phyloP scores from a whole-genome alignment of 2,888 invertebrate species.

The Scaptomyza polygonia region DNA sequence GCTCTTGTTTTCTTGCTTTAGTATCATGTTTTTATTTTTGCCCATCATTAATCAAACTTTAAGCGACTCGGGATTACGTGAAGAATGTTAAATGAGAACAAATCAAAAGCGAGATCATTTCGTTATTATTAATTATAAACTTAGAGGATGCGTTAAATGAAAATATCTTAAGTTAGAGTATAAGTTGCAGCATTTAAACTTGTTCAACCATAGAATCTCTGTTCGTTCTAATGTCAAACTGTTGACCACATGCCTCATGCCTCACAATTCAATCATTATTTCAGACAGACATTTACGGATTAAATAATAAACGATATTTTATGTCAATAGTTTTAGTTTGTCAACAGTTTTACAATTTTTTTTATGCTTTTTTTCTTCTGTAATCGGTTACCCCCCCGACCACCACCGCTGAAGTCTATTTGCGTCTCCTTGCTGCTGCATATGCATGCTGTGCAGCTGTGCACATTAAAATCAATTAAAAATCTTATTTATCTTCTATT shows the following conservation, averaged over 20 bases:
- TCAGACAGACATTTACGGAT: conserved; percentile 41
- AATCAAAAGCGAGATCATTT: too few species aligned
- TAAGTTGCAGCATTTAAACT: conserved; percentile 14
- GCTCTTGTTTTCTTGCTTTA: conserved; percentile 2
- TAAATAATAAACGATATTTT: conserved; percentile 64
- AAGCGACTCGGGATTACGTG: not conserved
- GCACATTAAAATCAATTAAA: conserved; percentile 78
- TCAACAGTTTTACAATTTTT: conserved; percentile 58
- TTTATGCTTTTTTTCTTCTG: conserved; percentile 21
- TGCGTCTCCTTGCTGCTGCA: conserved; percentile 6
- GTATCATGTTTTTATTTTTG: not conserved
- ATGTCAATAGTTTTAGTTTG: conserved; percentile 67
- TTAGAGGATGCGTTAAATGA: too few species aligned
- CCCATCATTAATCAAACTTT: conserved; percentile 1
- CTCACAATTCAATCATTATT: conserved; percentile 52
- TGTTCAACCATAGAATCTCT: conserved; percentile 18
- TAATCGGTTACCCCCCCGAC: not conserved
- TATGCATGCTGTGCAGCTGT: conserved; percentile 68
- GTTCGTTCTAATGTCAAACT: conserved; percentile 21
- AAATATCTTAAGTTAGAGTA: not conserved
- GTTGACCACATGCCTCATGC: conserved; percentile 40
- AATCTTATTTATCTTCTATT: conserved; percentile 72
- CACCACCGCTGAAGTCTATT: not conserved
- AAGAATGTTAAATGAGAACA: conserved; percentile 2
- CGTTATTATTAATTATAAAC: too few species aligned